These are phyloP conservation scores for Cristatella mucedo DNA, from an alignment of 2,888 invertebrate genomes.

Conservation along the genomic window DNA sequence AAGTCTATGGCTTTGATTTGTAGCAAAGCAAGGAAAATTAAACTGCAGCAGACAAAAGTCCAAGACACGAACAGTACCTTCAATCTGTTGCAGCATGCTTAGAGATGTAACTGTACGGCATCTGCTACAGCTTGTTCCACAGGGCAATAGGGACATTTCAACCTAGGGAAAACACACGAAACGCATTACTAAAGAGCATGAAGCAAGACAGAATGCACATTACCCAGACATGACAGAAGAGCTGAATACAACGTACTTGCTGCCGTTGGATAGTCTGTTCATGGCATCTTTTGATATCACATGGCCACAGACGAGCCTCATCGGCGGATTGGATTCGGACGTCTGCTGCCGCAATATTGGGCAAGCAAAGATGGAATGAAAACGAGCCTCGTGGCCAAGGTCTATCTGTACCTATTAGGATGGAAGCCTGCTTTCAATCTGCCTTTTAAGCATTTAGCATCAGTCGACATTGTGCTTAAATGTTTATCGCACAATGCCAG, in stretches of 20 bases:
- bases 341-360: conserved; percentile 93
- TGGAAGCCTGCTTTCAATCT: background rate
- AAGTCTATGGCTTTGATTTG: no score
- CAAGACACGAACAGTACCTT: no score
- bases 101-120: conserved; percentile 81
- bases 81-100: no score
- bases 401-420: conserved; percentile 72
- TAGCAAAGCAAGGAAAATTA: no score
- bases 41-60: no score
- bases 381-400: conserved; percentile 65
- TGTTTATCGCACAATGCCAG: no score
- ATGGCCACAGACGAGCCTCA: conserved; percentile 90
- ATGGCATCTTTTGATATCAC: conserved; percentile 93
- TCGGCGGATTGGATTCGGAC: conserved; percentile 86
- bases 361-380: conserved; percentile 92
- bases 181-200: background rate
- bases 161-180: conserved; percentile 46
- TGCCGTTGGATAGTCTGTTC: conserved; percentile 76
- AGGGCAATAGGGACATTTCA: conserved; percentile 98
- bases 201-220: conserved; percentile 7
- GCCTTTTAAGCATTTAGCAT: background rate
- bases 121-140: conserved; percentile 84
- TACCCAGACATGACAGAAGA: conserved; percentile 2
- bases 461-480: background rate
- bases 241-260: conserved; percentile 51